Percentiles rank a stretch among this genome's conserved stretches.
phyloP scores from a whole-genome alignment of 64 coral and sea anemone species.

The Catalaphyllia jardinei region DNA sequence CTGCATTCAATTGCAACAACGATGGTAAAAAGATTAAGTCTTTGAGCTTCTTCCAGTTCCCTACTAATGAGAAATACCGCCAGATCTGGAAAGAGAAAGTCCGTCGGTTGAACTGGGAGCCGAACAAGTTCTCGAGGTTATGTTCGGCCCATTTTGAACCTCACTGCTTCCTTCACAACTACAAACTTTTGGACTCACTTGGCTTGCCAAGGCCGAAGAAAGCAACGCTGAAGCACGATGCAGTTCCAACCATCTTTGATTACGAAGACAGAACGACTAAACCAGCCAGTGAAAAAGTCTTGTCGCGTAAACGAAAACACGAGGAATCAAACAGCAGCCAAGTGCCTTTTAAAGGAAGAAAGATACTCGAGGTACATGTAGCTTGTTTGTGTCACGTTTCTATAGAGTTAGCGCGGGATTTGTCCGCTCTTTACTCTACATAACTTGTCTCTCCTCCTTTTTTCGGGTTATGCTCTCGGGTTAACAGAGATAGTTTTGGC shows the following conservation, averaged over 20 bases:
- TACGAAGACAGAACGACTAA: slow-evolving; percentile 16
- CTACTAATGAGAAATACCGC: slow-evolving; percentile 14
- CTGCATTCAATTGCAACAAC: slow-evolving; percentile 6
- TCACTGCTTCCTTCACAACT: not conserved
- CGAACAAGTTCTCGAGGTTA: slow-evolving; percentile 19
- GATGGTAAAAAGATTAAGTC: slow-evolving; percentile 2
- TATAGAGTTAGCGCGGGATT: not conserved
- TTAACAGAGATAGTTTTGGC: too few relatives aligned
- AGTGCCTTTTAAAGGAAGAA: not conserved
- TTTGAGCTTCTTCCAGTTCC: slow-evolving; percentile 20
- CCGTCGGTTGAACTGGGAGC: slow-evolving; percentile 17
- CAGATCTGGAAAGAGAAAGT: slow-evolving; percentile 41
- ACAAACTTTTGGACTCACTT: slow-evolving; percentile 11
- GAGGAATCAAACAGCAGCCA: not conserved
- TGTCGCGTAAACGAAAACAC: not conserved
- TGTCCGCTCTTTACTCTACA: too few relatives aligned
- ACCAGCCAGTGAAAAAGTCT: not conserved
- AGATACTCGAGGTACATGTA: slow-evolving; percentile 7
- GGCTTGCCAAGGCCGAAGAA: slow-evolving; percentile 5
- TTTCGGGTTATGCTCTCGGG: too few relatives aligned
- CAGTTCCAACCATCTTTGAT: slow-evolving; percentile 31
- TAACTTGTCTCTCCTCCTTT: too few relatives aligned
- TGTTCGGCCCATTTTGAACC: slow-evolving; percentile 20
- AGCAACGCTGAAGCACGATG: slow-evolving; percentile 1
- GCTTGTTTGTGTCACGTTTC: not conserved